A percentile compares a stretch with the other conserved stretches of the same genome.
phyloP scores from a whole-genome alignment of 2,888 invertebrate genomes.

The Eupithecia subumbrata region DNA sequence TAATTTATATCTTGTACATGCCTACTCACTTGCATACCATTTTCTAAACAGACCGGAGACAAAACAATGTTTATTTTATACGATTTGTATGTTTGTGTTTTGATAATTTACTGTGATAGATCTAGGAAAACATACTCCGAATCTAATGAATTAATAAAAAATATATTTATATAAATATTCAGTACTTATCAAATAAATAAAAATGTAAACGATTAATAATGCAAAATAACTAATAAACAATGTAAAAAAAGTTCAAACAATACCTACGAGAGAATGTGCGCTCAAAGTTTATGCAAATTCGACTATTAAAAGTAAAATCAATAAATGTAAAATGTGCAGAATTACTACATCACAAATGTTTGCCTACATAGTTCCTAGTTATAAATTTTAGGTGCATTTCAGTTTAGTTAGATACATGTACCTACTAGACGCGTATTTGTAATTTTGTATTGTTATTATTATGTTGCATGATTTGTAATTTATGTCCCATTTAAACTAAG shows the following conservation, averaged over 20 bases:
- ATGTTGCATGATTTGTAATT: conserved; percentile 46
- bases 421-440: conserved; percentile 44
- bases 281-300: not conserved
- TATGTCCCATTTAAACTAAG: conserved; percentile 23
- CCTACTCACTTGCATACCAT: not conserved
- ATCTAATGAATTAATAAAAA: conserved; percentile 26
- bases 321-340: not conserved
- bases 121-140: conserved; percentile 68
- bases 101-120: conserved; percentile 83
- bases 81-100: conserved; percentile 52
- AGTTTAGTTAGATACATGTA: conserved; percentile 52
- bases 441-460: conserved; percentile 50
- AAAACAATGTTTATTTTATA: conserved; percentile 6
- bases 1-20: not conserved
- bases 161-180: too few relatives aligned
- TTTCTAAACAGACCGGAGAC: conserved; percentile 2
- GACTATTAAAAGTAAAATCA: not conserved
- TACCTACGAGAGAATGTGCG: not conserved
- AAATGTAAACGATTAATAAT: not conserved
- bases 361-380: conserved; percentile 70
- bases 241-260: not conserved
- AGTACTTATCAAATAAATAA: not conserved
- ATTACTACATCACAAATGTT: conserved; percentile 17
- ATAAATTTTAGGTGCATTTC: conserved; percentile 77
- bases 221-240: not conserved